Base-by-base conservation (phyloP, 1,140 invertebrate species). In the Venustaconcha ellipsiformis region DNA sequence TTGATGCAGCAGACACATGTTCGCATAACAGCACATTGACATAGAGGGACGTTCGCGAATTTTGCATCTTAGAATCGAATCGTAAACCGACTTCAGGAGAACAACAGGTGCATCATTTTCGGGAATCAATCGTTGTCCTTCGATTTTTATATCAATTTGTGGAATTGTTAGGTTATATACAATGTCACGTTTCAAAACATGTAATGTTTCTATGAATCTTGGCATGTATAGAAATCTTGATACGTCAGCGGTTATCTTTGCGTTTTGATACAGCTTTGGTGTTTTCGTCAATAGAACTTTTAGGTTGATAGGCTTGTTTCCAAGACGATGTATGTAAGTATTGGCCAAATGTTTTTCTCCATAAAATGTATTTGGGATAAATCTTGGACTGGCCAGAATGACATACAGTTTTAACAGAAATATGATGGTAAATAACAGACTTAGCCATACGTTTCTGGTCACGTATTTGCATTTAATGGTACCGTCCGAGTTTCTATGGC, bases 311-410 rank as follows among this genome's bases (percentile, higher is more conserved):
- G 67, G 30, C 12, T 69, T n/a, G 14, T 12, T 48, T 48, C 37
- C 37, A 48, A 57, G 8, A 55, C 18, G 15, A 57, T 69, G 67
- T 15, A 56, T 26, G 26, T 56, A 69, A 3, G 37, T 26, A n/a
- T 3, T 69, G 8, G 18, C 26, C 12, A 63, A 8, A 5, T 63
- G 37, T 23, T 63, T n/a, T 20, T 48, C 14, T 37, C 59, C 26
- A 64, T 72, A 72, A 20, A 72, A 63, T 14, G 58, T 37, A 6
- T 72, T 18, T 15, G 70, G 70, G 5, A 72, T 55, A 11, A 72
- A 72, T 18, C 30, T 18, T 11, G 70, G 70, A 55, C 70, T 72
- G 60, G 18, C 62, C 14, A 72, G 23, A 55, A 64, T 60, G 2
- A 72, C 55, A 13, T 63, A 17, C 13, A 72, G 37, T 23, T 72